A percentile compares a stretch with the other conserved stretches of the same genome.
Evolutionary conservation across 2,113 vertebrate species (phyloP).

Genomic region (Bubo bubo): DNA sequence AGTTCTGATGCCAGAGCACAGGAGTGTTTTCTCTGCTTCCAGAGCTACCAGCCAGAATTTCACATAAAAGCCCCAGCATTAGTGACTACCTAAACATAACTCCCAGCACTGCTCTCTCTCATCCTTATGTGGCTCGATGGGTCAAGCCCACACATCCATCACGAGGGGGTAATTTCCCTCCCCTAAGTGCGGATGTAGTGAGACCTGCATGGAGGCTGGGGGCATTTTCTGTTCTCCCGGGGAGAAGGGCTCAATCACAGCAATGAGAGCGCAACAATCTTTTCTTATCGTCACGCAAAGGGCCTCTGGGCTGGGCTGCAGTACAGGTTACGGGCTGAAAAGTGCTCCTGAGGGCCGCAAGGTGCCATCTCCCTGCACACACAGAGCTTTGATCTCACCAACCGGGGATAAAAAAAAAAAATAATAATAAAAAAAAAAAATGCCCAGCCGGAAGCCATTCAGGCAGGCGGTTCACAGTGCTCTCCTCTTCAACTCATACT

Average conservation of each 20-base stretch:
- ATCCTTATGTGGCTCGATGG: accelerated
- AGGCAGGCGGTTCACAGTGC: background rate
- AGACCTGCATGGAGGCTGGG: background rate
- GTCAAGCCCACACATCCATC: background rate
- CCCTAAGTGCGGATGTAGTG: background rate
- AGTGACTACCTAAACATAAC: accelerated
- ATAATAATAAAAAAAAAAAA: background rate
- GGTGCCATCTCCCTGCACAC: background rate
- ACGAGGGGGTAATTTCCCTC: background rate
- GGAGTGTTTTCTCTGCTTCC: background rate
- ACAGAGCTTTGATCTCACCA: background rate
- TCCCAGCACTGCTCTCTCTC: background rate
- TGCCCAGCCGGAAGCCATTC: background rate
- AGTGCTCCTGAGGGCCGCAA: background rate
- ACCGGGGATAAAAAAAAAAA: background rate
- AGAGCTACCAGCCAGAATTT: background rate
- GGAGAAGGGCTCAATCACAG: background rate
- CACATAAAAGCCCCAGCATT: background rate
- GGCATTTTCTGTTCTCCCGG: background rate
- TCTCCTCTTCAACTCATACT: background rate
- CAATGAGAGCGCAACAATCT: accelerated
- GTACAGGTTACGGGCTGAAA: accelerated
- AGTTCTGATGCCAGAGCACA: background rate
- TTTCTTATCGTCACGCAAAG: background rate
- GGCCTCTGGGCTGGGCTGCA: background rate